Evolutionary conservation across 2,888 invertebrate species (phyloP), one percentile per base, ranked within the genome.

Genomic region (Aphidoletes aphidimyza): DNA sequence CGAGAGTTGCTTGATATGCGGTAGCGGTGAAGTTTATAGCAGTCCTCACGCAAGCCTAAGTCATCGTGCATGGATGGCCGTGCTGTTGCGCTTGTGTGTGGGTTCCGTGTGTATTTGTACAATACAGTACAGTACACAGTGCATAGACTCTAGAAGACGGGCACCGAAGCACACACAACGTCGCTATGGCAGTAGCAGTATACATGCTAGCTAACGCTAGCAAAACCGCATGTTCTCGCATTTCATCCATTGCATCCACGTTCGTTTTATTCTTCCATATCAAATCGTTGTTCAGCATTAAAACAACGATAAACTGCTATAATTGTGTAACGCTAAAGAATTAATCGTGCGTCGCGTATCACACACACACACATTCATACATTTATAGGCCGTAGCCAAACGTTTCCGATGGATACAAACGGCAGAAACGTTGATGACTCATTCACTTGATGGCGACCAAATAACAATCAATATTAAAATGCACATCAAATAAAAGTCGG

Each of bases 381-480:
- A 22, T 22, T 69, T 26, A 14, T 6, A 6, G 69, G 11, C 14
- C 30, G 30, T n/a, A 69, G 11, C 69, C 14, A 30, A 54, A 9
- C 69, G 69, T 34, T 14, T 3, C 22, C 26, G 22, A 9, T 9
- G 6, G 42, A 9, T 42, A 14, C 14, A 42, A 6, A 42, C 14
- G 42, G 42, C 42, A 14, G n/a, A n/a, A 26, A 54, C 54, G 54
- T 8, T 30, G 69, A 69, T 69, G 69, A 69, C 69, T 69, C 69
- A 69, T 69, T 69, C 69, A 30, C 30, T 69, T 69, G 69, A 69
- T 69, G 69, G 69, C 69, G 69, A 69, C 69, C 69, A 69, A 69
- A 69, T 69, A 69, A 69, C 69, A 69, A 69, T 69, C 69, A 69
- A 69, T 69, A 69, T 69, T 69, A 69, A 69, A 69, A 69, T 69